phyloP scores from a whole-genome alignment of 1,140 invertebrate species.

The Phymorhynchus buccinoides region DNA sequence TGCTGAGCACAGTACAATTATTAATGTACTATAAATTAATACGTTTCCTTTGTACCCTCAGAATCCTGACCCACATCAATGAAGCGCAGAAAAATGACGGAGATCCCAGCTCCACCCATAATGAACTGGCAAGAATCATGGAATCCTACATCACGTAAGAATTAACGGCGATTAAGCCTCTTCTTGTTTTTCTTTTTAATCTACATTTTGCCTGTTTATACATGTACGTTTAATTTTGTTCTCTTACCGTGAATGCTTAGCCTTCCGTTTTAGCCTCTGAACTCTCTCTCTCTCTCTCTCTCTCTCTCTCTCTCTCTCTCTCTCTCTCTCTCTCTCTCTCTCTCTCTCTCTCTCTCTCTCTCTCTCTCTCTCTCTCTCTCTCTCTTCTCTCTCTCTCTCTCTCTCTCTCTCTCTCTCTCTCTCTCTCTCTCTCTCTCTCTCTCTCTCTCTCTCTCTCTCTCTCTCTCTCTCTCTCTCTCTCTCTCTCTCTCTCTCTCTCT shows the following conservation, averaged over 20 bases:
- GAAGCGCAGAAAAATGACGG: slow-evolving; percentile 28
- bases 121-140: slow-evolving; percentile 52
- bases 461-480: background rate
- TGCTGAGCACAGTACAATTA: too few relatives aligned
- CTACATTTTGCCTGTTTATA: too few relatives aligned
- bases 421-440: background rate
- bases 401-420: background rate
- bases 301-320: background rate
- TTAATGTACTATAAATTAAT: too few relatives aligned
- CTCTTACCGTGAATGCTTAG: background rate
- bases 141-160: slow-evolving; percentile 61
- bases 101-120: background rate
- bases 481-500: background rate
- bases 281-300: background rate
- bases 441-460: slow-evolving; percentile 17
- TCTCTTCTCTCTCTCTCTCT: slow-evolving; percentile 2
- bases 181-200: too few relatives aligned
- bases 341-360: background rate
- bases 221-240: too few relatives aligned
- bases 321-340: background rate
- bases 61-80: background rate
- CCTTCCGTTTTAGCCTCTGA: background rate
- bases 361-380: slow-evolving; percentile 8
- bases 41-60: background rate
- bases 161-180: too few relatives aligned